Conservation (phyloP, 1,140 invertebrate species). For the Mylabris phalerata region DNA sequence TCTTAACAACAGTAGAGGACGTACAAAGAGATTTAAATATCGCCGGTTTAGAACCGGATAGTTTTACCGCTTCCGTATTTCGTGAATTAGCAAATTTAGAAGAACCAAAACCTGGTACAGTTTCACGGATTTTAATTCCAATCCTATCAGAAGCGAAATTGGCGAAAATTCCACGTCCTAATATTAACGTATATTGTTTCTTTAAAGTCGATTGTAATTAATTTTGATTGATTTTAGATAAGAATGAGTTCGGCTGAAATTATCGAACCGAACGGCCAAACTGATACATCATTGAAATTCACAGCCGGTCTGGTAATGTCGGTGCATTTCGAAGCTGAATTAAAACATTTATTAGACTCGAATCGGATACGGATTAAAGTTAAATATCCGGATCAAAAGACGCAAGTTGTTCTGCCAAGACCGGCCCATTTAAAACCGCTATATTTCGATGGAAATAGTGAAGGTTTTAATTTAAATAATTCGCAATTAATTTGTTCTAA, state of each 20-base stretch:
- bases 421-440: conserved; percentile 59
- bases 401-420: conserved; percentile 72
- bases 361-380: conserved; percentile 71
- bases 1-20: conserved; percentile 40
- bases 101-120: conserved; percentile 78
- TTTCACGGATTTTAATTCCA: conserved; percentile 73
- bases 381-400: conserved; percentile 86
- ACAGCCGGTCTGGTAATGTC: conserved; percentile 85
- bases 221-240: conserved; percentile 46
- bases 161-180: conserved; percentile 54
- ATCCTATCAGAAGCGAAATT: conserved; percentile 60
- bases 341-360: conserved; percentile 70
- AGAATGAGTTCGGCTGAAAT: conserved; percentile 74
- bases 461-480: conserved; percentile 19
- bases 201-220: not conserved
- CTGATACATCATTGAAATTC: conserved; percentile 84
- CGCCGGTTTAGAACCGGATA: conserved; percentile 56
- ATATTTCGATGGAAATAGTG: conserved; percentile 33
- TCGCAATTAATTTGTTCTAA: not conserved
- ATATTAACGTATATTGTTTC: conserved; percentile 44
- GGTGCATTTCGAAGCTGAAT: conserved; percentile 77
- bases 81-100: conserved; percentile 67
- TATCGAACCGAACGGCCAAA: conserved; percentile 72
- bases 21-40: conserved; percentile 34
- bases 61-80: conserved; percentile 73